Conservation (phyloP, 2,113 vertebrate species). For the Leuciscus idus region DNA sequence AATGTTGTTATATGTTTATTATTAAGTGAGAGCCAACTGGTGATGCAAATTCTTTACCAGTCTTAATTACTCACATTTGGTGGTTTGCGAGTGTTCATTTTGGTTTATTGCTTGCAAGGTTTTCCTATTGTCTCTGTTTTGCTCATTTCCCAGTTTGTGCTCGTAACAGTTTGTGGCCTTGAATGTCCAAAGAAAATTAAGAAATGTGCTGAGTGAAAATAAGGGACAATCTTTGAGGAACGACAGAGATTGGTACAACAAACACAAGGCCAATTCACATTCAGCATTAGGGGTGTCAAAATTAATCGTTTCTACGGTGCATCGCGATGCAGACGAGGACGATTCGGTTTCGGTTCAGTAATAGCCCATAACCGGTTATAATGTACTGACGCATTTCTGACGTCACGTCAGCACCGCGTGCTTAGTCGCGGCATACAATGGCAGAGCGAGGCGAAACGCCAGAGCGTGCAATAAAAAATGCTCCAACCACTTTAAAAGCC, state of each 20-base stretch:
- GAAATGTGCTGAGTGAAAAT: constrained; percentile 8
- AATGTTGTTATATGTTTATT: too few species aligned
- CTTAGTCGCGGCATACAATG: too few species aligned
- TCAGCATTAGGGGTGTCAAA: too few species aligned
- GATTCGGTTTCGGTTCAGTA: too few species aligned
- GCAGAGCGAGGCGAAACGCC: too few species aligned
- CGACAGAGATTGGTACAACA: constrained; percentile 15
- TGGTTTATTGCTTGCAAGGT: not conserved
- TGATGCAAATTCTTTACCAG: not conserved
- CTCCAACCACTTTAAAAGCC: too few species aligned
- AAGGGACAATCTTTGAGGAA: not conserved
- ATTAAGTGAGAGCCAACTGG: not conserved
- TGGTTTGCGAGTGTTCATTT: not conserved
- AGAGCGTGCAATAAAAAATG: too few species aligned
- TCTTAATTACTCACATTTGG: not conserved
- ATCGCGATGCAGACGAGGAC: too few species aligned
- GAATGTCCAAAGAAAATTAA: not conserved
- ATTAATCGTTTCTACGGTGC: too few species aligned
- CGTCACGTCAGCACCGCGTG: too few species aligned
- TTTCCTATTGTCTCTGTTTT: not conserved
- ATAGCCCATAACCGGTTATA: too few species aligned
- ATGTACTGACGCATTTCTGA: too few species aligned
- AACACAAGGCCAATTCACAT: constrained; percentile 9
- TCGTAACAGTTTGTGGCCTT: not conserved
- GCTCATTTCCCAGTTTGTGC: constrained; percentile 9